phyloP scores from a whole-genome alignment of 64 coral and sea anemone species.

The Montipora sp. region DNA sequence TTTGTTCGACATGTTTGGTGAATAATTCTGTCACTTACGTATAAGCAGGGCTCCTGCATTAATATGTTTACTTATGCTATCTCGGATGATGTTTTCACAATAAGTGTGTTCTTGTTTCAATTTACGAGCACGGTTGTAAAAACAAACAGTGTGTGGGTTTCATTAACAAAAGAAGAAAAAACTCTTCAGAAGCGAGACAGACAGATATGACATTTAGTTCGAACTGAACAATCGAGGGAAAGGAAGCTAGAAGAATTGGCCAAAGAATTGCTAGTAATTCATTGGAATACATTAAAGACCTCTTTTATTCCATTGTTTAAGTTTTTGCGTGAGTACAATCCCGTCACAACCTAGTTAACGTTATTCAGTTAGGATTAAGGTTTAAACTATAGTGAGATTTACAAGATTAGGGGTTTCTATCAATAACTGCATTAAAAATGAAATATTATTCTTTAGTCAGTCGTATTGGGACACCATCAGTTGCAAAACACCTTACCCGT shows the following conservation, averaged over 20 bases:
- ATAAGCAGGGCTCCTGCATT: neutral
- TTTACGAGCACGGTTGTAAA: conserved; percentile 30
- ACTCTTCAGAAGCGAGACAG: conserved; percentile 14
- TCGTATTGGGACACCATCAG: neutral
- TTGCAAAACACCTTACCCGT: conserved; percentile 8
- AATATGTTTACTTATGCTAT: conserved; percentile 31
- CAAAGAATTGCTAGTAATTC: conserved; percentile 35
- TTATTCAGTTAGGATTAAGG: neutral
- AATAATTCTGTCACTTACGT: conserved; percentile 1
- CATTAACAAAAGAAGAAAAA: conserved; percentile 45
- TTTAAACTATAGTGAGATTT: neutral
- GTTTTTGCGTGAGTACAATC: neutral
- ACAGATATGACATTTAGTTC: conserved; percentile 48
- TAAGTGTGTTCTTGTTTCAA: conserved; percentile 43
- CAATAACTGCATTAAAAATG: neutral
- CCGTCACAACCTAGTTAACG: neutral
- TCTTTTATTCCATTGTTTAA: conserved; percentile 16
- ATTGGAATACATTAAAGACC: conserved; percentile 47
- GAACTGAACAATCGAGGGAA: conserved; percentile 35
- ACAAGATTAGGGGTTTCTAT: neutral
- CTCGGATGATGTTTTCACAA: conserved; percentile 31
- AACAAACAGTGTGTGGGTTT: conserved; percentile 48
- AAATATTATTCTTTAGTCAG: neutral
- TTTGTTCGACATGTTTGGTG: neutral
- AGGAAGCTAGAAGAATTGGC: conserved; percentile 23